phyloP scores from a whole-genome alignment of 1,140 invertebrate genomes.

The Berghia stephanieae region DNA sequence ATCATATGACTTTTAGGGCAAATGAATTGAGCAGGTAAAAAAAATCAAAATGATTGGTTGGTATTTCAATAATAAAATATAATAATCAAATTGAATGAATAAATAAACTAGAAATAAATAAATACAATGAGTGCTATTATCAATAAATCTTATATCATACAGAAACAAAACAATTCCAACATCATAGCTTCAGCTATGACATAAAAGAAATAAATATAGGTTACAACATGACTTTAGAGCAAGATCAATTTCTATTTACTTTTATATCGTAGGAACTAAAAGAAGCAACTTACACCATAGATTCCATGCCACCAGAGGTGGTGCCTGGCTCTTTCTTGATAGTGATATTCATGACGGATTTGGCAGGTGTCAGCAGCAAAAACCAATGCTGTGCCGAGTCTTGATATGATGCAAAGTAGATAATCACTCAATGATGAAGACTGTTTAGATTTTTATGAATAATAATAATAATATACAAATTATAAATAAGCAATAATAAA shows the following conservation, averaged over 20 bases:
- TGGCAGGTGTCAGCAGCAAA: no score
- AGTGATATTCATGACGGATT: constrained; percentile 12
- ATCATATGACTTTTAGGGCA: background rate
- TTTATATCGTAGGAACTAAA: background rate
- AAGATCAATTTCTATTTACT: background rate
- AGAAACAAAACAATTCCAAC: no score
- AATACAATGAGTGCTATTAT: background rate
- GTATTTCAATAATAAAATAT: background rate
- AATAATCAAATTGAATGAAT: background rate
- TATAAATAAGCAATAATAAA: no score
- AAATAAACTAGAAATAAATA: background rate
- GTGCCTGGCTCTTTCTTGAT: constrained; percentile 27
- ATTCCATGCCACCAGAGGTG: background rate
- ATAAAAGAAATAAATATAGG: background rate
- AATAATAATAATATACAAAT: no score
- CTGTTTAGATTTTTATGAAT: no score
- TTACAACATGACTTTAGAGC: background rate
- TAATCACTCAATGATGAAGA: no score
- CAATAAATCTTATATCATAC: background rate
- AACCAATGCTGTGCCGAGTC: no score
- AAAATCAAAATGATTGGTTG: background rate
- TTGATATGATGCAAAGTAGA: no score
- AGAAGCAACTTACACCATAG: constrained; percentile 11
- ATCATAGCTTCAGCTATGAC: background rate
- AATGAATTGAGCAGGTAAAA: no score